phyloP scores from a whole-genome alignment of 2,797 vertebrate species.

The Babyrousa celebensis region DNA sequence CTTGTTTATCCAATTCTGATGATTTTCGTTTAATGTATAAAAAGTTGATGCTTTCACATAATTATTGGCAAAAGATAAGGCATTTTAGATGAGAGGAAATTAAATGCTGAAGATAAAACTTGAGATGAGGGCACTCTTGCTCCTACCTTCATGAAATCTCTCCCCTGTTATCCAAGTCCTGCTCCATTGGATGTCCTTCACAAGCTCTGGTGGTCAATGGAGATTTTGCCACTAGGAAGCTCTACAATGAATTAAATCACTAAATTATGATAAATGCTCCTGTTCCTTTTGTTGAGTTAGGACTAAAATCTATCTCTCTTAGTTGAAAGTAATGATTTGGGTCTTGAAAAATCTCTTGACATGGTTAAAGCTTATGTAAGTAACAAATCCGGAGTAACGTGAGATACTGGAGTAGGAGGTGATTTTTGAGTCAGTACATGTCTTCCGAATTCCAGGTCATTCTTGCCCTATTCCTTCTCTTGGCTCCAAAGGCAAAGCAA shows the following conservation, averaged over 20 bases:
- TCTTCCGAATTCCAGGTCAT: background rate
- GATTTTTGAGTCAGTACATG: too few species aligned
- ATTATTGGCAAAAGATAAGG: background rate
- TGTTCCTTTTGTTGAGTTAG: background rate
- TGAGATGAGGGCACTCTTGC: background rate
- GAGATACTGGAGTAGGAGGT: background rate
- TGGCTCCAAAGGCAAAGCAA: background rate
- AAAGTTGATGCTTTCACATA: background rate
- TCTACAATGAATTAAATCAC: background rate
- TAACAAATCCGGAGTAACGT: background rate
- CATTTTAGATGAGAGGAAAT: background rate
- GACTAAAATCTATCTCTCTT: background rate
- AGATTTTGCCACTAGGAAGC: background rate
- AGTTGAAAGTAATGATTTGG: background rate
- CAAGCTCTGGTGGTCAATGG: background rate
- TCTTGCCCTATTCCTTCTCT: background rate
- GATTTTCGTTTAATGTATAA: constrained; percentile 17
- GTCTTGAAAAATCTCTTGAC: background rate
- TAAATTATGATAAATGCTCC: background rate
- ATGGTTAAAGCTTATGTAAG: background rate
- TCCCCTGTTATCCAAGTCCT: background rate
- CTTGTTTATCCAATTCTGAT: background rate
- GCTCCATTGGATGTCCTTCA: background rate
- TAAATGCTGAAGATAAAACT: background rate
- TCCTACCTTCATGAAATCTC: background rate